Evolutionary conservation across 2,888 invertebrate species (phyloP), one percentile per base, ranked within the genome.

Genomic region (Ochropacha duplaris): DNA sequence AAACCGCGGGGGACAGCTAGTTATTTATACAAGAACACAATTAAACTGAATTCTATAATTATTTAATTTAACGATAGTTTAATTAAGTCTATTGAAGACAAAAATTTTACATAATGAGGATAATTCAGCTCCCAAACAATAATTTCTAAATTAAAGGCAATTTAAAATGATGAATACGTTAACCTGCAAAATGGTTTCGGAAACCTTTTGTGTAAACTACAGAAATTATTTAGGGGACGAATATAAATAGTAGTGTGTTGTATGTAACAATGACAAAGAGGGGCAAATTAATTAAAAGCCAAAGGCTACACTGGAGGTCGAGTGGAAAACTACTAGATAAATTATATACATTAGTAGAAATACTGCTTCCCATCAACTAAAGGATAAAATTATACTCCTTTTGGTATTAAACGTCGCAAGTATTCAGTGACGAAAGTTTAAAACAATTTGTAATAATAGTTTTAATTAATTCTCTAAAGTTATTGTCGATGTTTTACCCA

Each of bases 301-400:
- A 60, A 61, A 64, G 64, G 63, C 66, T 64, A 65, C 55, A 58
- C 59, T 66, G 64, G 61, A 66, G 61, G 60, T 61, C 70, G 58
- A 64, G 70, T 69, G 76, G 73, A 78, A 79, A 79, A 76, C 72
- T 74, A 68, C 66, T 62, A 68, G 69, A 72, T 74, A 72, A 74
- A 76, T 78, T 67, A 67, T 64, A 65, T 62, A 70, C 74, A 76
- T 76, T 74, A 72, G 65, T 55, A 61, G 59, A 62, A 52, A 68
- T 61, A 60, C 64, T 57, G 60, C 56, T 60, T 56, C 22, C 60
- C 57, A 55, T 36, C 52, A 55, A 59, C 52, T 57, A 60, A 54
- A 61, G 55, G 62, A 51, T 14, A 54, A 49, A 49, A 24, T n/a
- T 49, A 28, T 44, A 26, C 19, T 16, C 44, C 19, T 54, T 22